Evolutionary conservation across 37 sponge, comb jelly and placozoan genomes (phyloP).

Genomic region (Beroe forskalii): DNA sequence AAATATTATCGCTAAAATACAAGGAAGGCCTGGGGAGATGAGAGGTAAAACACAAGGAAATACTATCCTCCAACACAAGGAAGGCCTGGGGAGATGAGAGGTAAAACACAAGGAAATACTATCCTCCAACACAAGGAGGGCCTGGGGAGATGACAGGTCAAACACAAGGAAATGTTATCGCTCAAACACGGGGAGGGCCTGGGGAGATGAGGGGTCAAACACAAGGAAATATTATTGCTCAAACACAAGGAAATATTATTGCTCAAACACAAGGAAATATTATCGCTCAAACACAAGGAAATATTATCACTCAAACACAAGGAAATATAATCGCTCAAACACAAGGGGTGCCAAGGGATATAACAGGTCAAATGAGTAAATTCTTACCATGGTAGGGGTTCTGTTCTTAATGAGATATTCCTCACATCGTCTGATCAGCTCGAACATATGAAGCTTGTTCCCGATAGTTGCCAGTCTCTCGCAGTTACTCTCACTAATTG

Average conservation of each 20-base stretch:
- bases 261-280: no score
- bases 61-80: not conserved
- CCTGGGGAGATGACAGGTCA: not conserved
- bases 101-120: no score
- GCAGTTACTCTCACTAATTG: not conserved
- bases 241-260: no score
- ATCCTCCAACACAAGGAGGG: not conserved
- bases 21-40: no score
- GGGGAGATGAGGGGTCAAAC: not conserved
- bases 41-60: not conserved
- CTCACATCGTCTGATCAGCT: constrained; percentile 13
- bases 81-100: no score
- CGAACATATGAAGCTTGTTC: constrained; percentile 3
- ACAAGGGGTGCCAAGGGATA: no score
- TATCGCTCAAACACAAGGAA: constrained; percentile 6
- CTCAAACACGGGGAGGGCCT: no score
- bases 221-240: not conserved
- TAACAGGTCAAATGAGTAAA: not conserved
- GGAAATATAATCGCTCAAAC: no score
- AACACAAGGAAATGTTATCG: no score
- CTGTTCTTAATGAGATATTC: constrained; percentile 11
- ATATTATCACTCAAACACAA: no score
- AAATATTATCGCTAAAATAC: no score
- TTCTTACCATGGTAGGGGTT: constrained; percentile 14
- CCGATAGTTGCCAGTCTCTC: not conserved